These are phyloP conservation scores for Torymus auratus DNA, from an alignment of 2,888 invertebrate genomes.

Conservation along the genomic window DNA sequence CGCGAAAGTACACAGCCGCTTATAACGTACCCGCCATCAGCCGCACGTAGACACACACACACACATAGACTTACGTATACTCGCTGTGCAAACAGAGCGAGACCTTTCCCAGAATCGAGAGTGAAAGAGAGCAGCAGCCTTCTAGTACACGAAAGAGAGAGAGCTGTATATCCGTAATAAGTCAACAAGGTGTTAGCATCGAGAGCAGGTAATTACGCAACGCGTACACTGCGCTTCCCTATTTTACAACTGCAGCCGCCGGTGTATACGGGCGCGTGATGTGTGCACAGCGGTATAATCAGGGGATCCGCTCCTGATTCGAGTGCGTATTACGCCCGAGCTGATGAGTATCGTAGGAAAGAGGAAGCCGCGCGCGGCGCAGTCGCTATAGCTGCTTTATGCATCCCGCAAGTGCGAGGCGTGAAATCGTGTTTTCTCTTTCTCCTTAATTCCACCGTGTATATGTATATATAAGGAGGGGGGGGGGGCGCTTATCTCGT, in stretches of 20 bases:
- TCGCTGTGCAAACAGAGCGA: too few species aligned
- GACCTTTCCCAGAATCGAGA: too few species aligned
- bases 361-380: conserved; percentile 11
- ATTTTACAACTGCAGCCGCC: background rate
- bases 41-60: background rate
- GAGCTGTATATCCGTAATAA: too few species aligned
- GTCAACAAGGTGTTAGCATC: background rate
- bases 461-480: too few species aligned
- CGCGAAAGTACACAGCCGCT: background rate
- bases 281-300: background rate
- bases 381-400: conserved; percentile 56
- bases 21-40: background rate
- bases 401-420: conserved; percentile 48
- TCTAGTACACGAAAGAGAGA: too few species aligned
- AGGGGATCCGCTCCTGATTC: too few species aligned
- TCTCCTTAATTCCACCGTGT: background rate
- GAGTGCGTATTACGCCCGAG: too few species aligned
- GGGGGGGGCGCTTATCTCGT: conserved; percentile 55
- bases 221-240: conserved; percentile 28
- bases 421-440: conserved; percentile 33
- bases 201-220: conserved; percentile 9
- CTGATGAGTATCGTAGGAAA: conserved; percentile 45
- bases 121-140: too few species aligned
- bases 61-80: too few species aligned
- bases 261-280: background rate